Percentiles rank a stretch among this genome's conserved stretches.
Evolutionary conservation across 2,113 vertebrate genomes (phyloP).

Genomic region (Antechinus stuartii): DNA sequence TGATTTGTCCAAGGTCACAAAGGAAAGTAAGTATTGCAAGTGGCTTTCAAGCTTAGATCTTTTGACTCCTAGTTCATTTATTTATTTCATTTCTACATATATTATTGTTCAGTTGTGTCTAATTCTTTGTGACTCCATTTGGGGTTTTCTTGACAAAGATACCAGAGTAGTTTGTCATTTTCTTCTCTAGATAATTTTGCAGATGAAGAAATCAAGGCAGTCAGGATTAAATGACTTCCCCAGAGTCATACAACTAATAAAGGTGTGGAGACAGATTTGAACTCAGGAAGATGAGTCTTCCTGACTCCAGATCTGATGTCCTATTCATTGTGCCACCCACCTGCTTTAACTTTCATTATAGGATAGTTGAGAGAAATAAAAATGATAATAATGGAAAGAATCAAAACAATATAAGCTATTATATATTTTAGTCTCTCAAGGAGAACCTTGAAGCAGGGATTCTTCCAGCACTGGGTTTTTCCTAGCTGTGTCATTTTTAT

Average conservation of each 20-base stretch:
- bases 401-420: background rate
- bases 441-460: constrained; percentile 15
- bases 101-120: background rate
- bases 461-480: background rate
- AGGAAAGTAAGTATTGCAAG: background rate
- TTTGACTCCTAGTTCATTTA: background rate
- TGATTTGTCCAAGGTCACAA: background rate
- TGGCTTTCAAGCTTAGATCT: background rate
- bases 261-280: background rate
- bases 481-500: background rate
- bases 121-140: background rate
- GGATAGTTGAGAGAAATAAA: background rate
- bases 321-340: background rate
- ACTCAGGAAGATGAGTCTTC: too few relatives aligned
- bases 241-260: background rate
- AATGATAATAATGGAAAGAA: background rate
- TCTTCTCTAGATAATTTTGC: background rate
- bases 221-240: background rate
- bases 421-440: background rate
- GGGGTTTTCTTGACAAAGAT: background rate
- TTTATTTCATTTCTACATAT: background rate
- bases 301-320: too few relatives aligned
- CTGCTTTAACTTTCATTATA: background rate
- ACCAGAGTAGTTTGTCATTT: background rate
- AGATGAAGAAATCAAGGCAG: background rate